Evolutionary conservation across 2,113 vertebrate species (phyloP).

Genomic region (Eidolon helvum): DNA sequence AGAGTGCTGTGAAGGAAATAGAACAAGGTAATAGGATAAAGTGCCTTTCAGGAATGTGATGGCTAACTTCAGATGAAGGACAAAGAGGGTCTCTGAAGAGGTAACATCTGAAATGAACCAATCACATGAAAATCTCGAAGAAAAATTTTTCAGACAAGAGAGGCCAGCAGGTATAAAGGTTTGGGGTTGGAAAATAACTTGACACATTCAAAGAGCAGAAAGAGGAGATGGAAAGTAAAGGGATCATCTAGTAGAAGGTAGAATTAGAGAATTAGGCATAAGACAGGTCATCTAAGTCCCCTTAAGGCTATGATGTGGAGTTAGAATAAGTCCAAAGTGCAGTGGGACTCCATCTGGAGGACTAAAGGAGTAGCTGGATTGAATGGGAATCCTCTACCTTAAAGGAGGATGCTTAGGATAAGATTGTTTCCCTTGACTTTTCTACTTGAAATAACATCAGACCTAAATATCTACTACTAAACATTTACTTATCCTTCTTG

Average conservation of each 20-base stretch:
- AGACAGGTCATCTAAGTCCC: not conserved
- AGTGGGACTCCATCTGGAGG: not conserved
- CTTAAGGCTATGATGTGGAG: not conserved
- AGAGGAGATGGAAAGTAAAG: not conserved
- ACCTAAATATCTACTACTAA: not conserved
- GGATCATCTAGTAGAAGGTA: not conserved
- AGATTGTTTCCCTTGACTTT: not conserved
- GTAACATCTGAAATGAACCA: not conserved
- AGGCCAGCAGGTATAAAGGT: not conserved
- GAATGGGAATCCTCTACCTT: not conserved
- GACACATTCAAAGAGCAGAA: not conserved
- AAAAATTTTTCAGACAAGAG: not conserved
- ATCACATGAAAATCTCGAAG: not conserved
- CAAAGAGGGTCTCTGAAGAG: not conserved
- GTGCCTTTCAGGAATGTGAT: not conserved
- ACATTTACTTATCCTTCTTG: not conserved
- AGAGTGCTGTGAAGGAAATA: not conserved
- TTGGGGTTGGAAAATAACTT: not conserved
- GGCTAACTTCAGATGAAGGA: not conserved
- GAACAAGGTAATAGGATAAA: not conserved
- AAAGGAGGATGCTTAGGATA: not conserved
- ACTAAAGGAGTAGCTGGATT: not conserved
- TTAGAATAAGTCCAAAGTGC: not conserved
- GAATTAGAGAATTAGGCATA: not conserved
- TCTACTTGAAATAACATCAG: not conserved